A percentile compares a stretch with the other conserved stretches of the same genome.
Conservation (phyloP, 2,113 vertebrate genomes). For the Aythya baeri region DNA sequence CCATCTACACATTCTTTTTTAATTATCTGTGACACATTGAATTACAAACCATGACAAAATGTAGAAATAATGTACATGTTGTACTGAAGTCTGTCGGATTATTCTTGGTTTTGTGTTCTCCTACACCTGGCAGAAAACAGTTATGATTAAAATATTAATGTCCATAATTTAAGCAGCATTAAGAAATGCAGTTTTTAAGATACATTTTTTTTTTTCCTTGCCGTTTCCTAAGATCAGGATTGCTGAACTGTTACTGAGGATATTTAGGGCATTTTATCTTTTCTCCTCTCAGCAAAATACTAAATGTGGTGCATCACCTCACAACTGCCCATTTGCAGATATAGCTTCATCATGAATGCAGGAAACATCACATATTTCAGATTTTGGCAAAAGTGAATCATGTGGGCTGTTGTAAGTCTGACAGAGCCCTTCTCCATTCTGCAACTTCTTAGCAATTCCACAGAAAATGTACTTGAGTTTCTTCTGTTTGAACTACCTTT, state of each 20-base stretch:
- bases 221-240: neutral
- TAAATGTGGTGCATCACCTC: no score
- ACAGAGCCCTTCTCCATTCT: neutral
- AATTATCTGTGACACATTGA: neutral
- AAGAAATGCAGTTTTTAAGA: neutral
- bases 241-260: neutral
- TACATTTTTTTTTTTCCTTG: neutral
- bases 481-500: neutral
- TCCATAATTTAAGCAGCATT: neutral
- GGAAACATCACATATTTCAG: neutral
- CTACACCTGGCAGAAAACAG: neutral
- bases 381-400: neutral
- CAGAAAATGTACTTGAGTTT: neutral
- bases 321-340: neutral
- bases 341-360: neutral
- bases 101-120: neutral
- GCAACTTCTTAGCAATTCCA: neutral
- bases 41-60: neutral
- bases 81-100: neutral
- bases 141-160: neutral
- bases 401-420: neutral
- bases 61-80: neutral
- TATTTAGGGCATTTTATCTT: neutral
- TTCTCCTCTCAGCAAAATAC: neutral
- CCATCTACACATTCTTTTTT: neutral